Percentiles rank a stretch among this genome's conserved stretches.
Conservation (phyloP, 64 coral and sea anemone species). For the Stylophora pistillata region DNA sequence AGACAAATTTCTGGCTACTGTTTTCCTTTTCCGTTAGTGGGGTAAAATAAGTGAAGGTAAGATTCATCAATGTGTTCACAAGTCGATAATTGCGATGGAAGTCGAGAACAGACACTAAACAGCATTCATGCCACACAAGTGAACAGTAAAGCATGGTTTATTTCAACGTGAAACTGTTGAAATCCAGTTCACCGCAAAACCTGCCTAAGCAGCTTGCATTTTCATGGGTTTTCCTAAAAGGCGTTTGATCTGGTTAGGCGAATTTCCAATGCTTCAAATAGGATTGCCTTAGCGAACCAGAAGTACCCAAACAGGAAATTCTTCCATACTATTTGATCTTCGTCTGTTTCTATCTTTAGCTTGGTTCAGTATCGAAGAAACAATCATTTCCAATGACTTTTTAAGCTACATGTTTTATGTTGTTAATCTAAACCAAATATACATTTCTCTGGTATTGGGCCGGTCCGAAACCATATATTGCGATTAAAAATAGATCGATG, state of each 20-base stretch:
- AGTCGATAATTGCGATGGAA: background rate
- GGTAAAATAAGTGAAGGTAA: background rate
- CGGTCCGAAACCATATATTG: background rate
- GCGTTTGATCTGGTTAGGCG: constrained; percentile 25
- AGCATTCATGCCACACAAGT: constrained; percentile 38
- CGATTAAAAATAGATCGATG: constrained; percentile 27
- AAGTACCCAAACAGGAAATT: constrained; percentile 12
- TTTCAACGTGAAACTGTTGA: constrained; percentile 16
- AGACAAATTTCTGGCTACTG: background rate
- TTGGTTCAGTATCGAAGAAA: constrained; percentile 17
- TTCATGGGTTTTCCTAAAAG: background rate
- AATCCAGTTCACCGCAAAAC: background rate
- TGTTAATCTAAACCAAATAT: constrained; percentile 1
- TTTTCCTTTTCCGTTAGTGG: background rate
- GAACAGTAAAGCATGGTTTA: constrained; percentile 15
- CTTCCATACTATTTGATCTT: background rate
- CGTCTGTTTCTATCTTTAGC: constrained; percentile 27
- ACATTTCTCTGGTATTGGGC: background rate
- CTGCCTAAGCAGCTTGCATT: background rate
- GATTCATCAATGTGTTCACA: background rate
- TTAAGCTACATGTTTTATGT: constrained; percentile 28
- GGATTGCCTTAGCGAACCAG: constrained; percentile 1
- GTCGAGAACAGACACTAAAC: constrained; percentile 28
- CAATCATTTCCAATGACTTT: constrained; percentile 13
- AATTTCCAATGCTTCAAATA: constrained; percentile 15